These are phyloP conservation scores for Alethe diademata DNA, from an alignment of 2,113 vertebrate species.

Conservation along the genomic window DNA sequence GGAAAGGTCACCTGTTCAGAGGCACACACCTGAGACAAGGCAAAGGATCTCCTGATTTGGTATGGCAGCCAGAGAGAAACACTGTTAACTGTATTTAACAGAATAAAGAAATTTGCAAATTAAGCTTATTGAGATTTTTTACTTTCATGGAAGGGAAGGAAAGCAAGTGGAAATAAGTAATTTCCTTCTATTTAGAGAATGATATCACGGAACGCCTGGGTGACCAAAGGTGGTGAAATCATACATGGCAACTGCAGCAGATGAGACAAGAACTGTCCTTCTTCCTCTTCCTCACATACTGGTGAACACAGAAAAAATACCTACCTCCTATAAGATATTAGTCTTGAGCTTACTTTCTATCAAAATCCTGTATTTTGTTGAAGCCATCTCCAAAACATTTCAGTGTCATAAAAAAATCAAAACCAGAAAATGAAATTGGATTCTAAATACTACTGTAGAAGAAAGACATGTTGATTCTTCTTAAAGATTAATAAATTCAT, in stretches of 20 bases:
- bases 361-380: neutral
- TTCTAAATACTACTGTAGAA: neutral
- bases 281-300: neutral
- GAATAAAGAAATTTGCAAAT: neutral
- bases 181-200: neutral
- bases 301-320: neutral
- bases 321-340: neutral
- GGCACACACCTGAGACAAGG: neutral
- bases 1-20: neutral
- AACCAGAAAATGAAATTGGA: neutral
- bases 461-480: neutral
- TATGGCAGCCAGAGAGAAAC: neutral
- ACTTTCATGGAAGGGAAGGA: neutral
- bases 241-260: neutral
- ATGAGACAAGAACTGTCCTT: neutral
- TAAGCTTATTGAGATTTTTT: neutral
- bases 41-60: neutral
- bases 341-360: neutral
- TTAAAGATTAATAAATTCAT: neutral
- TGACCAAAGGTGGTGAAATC: neutral
- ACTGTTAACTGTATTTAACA: neutral
- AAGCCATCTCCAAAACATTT: neutral
- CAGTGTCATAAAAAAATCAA: neutral
- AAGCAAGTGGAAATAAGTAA: neutral
- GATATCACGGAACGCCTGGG: fast-evolving